phyloP scores from a whole-genome alignment of 2,113 vertebrate genomes.

The Cephalopterus ornatus region DNA sequence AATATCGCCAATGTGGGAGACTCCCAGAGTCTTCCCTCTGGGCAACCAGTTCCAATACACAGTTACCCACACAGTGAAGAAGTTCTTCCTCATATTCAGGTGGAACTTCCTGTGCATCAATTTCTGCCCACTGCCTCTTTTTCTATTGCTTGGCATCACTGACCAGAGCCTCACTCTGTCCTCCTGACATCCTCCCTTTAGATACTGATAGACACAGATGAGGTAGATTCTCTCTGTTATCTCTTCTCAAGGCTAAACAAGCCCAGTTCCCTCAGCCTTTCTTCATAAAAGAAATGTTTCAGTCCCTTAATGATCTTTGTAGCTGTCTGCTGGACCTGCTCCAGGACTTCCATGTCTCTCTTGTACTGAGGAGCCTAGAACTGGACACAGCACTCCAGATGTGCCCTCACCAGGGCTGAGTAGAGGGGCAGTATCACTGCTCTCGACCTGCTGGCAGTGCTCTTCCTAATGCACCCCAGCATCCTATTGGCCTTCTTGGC shows the following conservation, averaged over 20 bases:
- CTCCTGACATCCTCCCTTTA: neutral
- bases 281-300: neutral
- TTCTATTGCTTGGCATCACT: fast-evolving
- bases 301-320: neutral
- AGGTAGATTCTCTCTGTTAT: neutral
- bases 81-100: neutral
- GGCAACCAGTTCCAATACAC: neutral
- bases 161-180: fast-evolving
- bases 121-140: neutral
- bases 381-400: neutral
- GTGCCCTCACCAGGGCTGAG: neutral
- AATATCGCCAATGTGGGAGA: neutral
- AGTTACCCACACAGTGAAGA: neutral
- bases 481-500: neutral
- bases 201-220: neutral
- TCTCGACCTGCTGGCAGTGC: fast-evolving
- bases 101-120: neutral
- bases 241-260: neutral
- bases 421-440: neutral
- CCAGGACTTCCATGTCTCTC: neutral
- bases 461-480: neutral
- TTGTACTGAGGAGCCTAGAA: neutral
- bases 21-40: neutral
- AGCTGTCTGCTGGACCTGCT: neutral
- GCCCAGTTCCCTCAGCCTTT: neutral